phyloP scores from a whole-genome alignment of 2,888 invertebrate species.

The Drosophila histrio region DNA sequence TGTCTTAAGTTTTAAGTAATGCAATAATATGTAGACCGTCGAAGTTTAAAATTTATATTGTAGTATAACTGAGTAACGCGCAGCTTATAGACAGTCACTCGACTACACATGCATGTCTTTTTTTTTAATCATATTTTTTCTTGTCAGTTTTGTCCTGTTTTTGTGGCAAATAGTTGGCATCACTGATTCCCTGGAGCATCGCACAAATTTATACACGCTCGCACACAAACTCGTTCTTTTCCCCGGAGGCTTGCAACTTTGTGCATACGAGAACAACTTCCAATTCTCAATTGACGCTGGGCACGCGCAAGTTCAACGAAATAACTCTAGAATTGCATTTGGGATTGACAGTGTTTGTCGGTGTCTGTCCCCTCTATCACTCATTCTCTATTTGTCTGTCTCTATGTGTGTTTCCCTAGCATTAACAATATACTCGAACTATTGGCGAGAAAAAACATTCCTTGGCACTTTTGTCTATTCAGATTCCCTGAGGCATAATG shows the following conservation, averaged over 20 bases:
- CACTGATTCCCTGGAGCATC: background rate
- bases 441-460: constrained; percentile 13
- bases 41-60: too few relatives aligned
- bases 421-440: constrained; percentile 31
- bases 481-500: background rate
- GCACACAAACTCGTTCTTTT: background rate
- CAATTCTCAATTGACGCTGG: constrained; percentile 34
- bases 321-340: constrained; percentile 7
- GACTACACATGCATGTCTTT: too few relatives aligned
- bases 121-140: too few relatives aligned
- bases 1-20: too few relatives aligned
- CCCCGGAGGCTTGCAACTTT: constrained; percentile 26
- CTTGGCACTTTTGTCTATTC: constrained; percentile 17
- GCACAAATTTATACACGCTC: background rate
- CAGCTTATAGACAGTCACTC: too few relatives aligned
- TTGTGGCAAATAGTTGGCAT: too few relatives aligned
- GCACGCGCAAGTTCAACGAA: constrained; percentile 3
- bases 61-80: too few relatives aligned
- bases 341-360: background rate
- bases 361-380: background rate
- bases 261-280: constrained; percentile 23
- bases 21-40: too few relatives aligned
- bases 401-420: background rate
- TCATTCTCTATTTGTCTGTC: background rate
- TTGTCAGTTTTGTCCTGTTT: too few relatives aligned